phyloP scores from a whole-genome alignment of 2,888 invertebrate genomes.

The Tetragnatha montana region DNA sequence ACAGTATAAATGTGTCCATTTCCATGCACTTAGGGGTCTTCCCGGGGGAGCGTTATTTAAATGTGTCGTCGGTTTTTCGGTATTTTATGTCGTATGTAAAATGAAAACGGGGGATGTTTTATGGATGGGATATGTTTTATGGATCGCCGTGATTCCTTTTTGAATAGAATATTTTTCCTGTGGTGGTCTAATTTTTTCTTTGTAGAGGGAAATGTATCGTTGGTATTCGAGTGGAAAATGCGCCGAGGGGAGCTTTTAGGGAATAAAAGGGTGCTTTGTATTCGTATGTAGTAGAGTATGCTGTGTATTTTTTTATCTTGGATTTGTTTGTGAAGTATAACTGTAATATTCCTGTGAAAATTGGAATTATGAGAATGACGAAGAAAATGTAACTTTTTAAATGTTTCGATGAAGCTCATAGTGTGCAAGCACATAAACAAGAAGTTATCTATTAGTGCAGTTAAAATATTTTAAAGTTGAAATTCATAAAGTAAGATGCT shows the following conservation, averaged over 20 bases:
- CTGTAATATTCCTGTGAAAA: no score
- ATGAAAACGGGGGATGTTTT: slow-evolving; percentile 39
- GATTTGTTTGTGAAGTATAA: no score
- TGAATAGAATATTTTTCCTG: neutral
- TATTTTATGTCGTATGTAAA: slow-evolving; percentile 34
- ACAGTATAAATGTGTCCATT: slow-evolving; percentile 38
- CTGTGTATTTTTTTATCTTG: no score
- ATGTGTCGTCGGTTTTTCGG: slow-evolving; percentile 28
- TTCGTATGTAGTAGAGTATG: no score
- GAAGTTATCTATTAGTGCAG: no score
- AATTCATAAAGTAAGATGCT: no score
- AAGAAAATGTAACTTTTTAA: no score
- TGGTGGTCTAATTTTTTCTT: neutral
- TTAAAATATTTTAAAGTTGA: no score
- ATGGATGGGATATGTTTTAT: slow-evolving; percentile 34
- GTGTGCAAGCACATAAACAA: no score
- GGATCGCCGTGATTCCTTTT: neutral
- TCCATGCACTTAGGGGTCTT: slow-evolving; percentile 34
- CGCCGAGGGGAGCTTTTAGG: neutral
- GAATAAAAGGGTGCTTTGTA: neutral
- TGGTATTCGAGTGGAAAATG: neutral
- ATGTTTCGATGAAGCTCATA: no score
- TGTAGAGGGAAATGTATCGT: neutral
- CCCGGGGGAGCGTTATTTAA: slow-evolving; percentile 26
- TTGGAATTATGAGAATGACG: no score